These are phyloP conservation scores for Labrus mixtus DNA, from an alignment of 2,113 vertebrate species.

Conservation along the genomic window DNA sequence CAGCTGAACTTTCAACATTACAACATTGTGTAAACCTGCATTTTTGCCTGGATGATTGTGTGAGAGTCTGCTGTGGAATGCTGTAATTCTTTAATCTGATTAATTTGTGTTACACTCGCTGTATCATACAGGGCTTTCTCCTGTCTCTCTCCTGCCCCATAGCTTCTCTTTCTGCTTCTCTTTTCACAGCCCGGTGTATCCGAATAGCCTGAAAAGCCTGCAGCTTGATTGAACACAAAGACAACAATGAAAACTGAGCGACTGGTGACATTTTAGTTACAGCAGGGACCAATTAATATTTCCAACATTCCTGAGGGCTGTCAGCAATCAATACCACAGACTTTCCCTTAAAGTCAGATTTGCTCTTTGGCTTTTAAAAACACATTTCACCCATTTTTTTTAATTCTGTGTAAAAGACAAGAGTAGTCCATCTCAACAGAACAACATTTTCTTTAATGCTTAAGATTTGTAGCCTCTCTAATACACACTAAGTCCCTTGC, in stretches of 20 bases:
- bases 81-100: slow-evolving; percentile 83
- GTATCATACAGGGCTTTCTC: slow-evolving; percentile 62
- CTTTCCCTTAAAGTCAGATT: not conserved
- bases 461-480: no score
- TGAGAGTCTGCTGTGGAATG: slow-evolving; percentile 74
- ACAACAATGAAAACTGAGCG: not conserved
- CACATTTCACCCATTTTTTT: not conserved
- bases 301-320: not conserved
- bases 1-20: slow-evolving; percentile 51
- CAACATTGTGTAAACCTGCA: slow-evolving; percentile 51
- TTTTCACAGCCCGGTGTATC: slow-evolving; percentile 10
- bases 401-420: not conserved
- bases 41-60: slow-evolving; percentile 51
- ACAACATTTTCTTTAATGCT: not conserved
- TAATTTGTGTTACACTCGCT: slow-evolving; percentile 66
- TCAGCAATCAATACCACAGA: not conserved
- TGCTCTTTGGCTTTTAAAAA: no score
- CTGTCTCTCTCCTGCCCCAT: slow-evolving; percentile 19
- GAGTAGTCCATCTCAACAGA: not conserved
- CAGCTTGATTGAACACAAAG: not conserved
- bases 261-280: not conserved
- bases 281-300: not conserved
- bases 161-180: slow-evolving; percentile 40
- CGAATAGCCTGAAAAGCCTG: slow-evolving; percentile 4
- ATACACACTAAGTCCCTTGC: no score